Evolutionary conservation across 2,797 vertebrate species (phyloP), one percentile per base, ranked within the genome.

Genomic region (Miichthys miiuy): DNA sequence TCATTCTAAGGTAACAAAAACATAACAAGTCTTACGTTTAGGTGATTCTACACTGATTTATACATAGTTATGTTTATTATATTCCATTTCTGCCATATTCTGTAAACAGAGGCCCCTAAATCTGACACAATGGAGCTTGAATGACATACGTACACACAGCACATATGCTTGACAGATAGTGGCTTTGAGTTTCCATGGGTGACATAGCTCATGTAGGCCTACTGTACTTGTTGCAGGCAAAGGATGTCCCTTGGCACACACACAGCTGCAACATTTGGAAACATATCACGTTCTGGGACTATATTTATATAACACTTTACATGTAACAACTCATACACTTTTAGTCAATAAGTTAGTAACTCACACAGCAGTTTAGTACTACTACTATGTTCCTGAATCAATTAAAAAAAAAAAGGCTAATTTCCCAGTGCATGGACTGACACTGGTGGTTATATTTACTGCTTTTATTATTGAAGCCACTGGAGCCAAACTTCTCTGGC

Each of bases 401-500:
- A 30, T 30, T 30, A 0, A 9, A 46, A n/a, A 0, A 13, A 41
- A 13, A 6, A 30, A 30, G 12, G 14, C 13, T n/a, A 12, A 21
- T 16, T 41, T 38, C 27, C 61, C 34, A 63, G n/a, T 10, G 7
- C 23, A 67, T 56, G 25, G 72, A 61, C 42, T 5, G 67, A 78
- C 54, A 72, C 23, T 17, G 1, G 6, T 46, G 18, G 74, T 50
- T 79, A 51, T 60, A 47, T 57, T 75, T 68, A 56, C 41, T 54
- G 20, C 21, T 79, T 86, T 71, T 79, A 77, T 67, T 72, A 41
- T 7, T 69, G 25, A 58, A 56, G 42, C 44, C 48, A 63, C 48
- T 55, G 47, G 42, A 41, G 76, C 78, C 73, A 82, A 72, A 56
- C 57, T 79, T 72, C 55, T 67, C 25, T 78, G 73, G 63, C 69